Percentiles rank a stretch among this genome's conserved stretches.
Evolutionary conservation across 2,888 invertebrate genomes (phyloP).

Genomic region (Trachelus stipa): DNA sequence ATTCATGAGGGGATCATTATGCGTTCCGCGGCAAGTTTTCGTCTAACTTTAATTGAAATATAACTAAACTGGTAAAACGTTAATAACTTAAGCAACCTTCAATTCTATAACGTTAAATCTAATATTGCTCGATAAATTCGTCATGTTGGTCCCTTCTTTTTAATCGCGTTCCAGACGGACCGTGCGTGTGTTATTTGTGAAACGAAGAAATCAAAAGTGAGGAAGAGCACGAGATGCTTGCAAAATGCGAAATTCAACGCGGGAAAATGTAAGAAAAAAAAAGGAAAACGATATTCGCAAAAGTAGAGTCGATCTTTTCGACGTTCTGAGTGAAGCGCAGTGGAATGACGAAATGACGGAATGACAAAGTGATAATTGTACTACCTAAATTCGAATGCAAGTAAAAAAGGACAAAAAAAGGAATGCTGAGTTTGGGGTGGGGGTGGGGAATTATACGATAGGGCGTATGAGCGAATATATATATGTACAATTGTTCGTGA

Average conservation of each 20-base stretch:
- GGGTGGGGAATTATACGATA: not conserved
- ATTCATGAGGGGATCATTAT: not conserved
- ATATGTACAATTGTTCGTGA: conserved; percentile 20
- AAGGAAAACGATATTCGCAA: not conserved
- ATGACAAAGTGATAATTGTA: conserved; percentile 29
- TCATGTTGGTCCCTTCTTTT: conserved; percentile 2
- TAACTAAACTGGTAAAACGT: not conserved
- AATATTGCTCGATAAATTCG: conserved; percentile 9
- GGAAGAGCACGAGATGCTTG: not conserved
- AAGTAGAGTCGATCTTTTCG: not conserved
- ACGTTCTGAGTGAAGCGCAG: not conserved
- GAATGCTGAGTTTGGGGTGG: not conserved
- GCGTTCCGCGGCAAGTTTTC: not conserved
- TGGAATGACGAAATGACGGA: not conserved
- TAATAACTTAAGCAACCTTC: conserved; percentile 4
- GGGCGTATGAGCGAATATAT: not conserved
- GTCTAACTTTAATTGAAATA: not conserved
- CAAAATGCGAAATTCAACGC: not conserved
- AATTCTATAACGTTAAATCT: conserved; percentile 1
- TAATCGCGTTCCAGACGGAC: not conserved
- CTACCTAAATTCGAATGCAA: conserved; percentile 13
- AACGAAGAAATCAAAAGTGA: not conserved
- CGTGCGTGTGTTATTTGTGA: not conserved
- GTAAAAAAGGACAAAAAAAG: not conserved
- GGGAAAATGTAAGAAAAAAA: not conserved